Conservation (phyloP, 1,140 invertebrate genomes). For the Paramacrobiotus metropolitanus region DNA sequence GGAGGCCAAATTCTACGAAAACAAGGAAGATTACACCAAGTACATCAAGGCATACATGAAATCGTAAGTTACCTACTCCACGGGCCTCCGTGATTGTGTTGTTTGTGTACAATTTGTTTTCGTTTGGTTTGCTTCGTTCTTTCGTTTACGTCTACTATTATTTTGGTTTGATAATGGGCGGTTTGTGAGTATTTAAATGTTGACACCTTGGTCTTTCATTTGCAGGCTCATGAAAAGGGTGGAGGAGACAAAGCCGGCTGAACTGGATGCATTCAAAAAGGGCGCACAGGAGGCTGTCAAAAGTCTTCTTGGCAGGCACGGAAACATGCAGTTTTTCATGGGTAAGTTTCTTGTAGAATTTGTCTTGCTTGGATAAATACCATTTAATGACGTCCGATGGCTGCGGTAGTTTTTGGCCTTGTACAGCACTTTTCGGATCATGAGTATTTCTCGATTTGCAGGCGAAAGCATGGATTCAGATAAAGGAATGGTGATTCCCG, state of each 20-base stretch:
- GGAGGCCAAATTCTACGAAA: slow-evolving; percentile 44
- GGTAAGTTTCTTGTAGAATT: slow-evolving; percentile 19
- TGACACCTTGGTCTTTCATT: slow-evolving; percentile 22
- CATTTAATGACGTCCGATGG: background rate
- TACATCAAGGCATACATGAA: slow-evolving; percentile 95
- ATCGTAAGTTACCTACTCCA: too few relatives aligned
- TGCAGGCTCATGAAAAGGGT: slow-evolving; percentile 50
- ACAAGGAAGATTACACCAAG: slow-evolving; percentile 43
- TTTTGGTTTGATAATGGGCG: too few relatives aligned
- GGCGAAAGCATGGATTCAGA: slow-evolving; percentile 83
- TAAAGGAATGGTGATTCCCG: slow-evolving; percentile 58
- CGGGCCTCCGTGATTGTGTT: too few relatives aligned
- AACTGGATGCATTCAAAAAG: slow-evolving; percentile 64
- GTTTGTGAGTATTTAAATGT: too few relatives aligned
- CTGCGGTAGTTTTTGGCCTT: background rate
- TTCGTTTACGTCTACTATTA: too few relatives aligned
- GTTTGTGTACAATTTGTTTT: background rate
- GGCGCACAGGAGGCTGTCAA: slow-evolving; percentile 90
- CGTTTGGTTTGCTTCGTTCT: background rate
- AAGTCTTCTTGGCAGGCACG: slow-evolving; percentile 66
- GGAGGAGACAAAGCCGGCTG: slow-evolving; percentile 44
- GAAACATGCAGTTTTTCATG: slow-evolving; percentile 78
- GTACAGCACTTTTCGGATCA: background rate
- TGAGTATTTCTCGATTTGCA: slow-evolving; percentile 16
- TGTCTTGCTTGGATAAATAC: slow-evolving; percentile 2